Conservation (phyloP, 2,797 vertebrate species). For the Ibycter americanus region DNA sequence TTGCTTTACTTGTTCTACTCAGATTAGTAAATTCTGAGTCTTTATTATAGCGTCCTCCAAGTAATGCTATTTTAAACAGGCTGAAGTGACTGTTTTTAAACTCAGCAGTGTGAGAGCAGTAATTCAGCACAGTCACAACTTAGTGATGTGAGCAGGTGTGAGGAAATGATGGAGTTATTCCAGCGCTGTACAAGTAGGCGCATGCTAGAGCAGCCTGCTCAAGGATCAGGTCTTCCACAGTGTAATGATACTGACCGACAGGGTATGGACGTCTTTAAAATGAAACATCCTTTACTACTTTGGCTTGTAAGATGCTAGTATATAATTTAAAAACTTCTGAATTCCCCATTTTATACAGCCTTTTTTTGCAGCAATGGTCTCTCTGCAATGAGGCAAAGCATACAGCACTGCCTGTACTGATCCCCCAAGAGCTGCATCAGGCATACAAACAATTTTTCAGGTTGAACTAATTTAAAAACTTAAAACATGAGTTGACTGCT, state of each 20-base stretch:
- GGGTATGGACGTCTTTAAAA: not conserved
- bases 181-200: not conserved
- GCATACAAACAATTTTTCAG: not conserved
- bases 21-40: not conserved
- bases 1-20: not conserved
- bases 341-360: not conserved
- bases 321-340: not conserved
- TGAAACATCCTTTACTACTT: not conserved
- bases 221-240: not conserved
- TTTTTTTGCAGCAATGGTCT: not conserved
- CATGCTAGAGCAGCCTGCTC: not conserved
- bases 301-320: not conserved
- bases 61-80: not conserved
- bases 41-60: not conserved
- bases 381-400: not conserved
- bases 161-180: not conserved
- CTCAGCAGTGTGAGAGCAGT: not conserved
- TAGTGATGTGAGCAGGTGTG: not conserved
- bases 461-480: not conserved
- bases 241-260: accelerated
- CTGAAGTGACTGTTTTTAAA: not conserved
- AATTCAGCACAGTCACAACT: not conserved
- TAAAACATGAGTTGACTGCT: not conserved
- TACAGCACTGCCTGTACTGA: not conserved
- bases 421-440: not conserved